phyloP scores from a whole-genome alignment of 2,888 invertebrate species.

The Archips crataeganus region DNA sequence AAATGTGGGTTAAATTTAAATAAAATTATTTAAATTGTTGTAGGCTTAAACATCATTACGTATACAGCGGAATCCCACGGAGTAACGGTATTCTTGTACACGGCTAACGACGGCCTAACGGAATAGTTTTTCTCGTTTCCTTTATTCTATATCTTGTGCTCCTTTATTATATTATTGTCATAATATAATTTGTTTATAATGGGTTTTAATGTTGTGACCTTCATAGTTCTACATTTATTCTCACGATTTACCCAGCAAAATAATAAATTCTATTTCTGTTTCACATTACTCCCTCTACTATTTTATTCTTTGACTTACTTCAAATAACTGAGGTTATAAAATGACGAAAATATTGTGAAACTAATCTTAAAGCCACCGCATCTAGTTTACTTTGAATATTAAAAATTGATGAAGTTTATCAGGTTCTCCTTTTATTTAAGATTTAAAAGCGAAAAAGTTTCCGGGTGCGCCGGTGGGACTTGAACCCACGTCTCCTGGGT shows the following conservation, averaged over 20 bases:
- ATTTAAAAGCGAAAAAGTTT: too few relatives aligned
- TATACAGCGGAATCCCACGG: conserved; percentile 34
- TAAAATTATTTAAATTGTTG: conserved; percentile 30
- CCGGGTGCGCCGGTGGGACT: too few relatives aligned
- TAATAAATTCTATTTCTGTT: too few relatives aligned
- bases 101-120: conserved; percentile 34
- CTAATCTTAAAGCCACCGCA: too few relatives aligned
- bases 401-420: background rate
- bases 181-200: background rate
- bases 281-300: too few relatives aligned
- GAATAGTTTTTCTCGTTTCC: conserved; percentile 33
- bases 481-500: too few relatives aligned
- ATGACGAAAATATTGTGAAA: too few relatives aligned
- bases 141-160: conserved; percentile 37
- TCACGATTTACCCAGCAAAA: too few relatives aligned
- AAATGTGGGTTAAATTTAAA: conserved; percentile 31
- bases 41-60: conserved; percentile 27
- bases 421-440: background rate
- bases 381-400: background rate
- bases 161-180: conserved; percentile 6
- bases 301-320: too few relatives aligned
- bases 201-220: background rate
- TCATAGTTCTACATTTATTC: background rate
- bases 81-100: conserved; percentile 29
- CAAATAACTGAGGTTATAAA: too few relatives aligned